These are phyloP conservation scores for Anagrus nilaparvatae DNA, from an alignment of 1,140 invertebrate genomes.

Conservation along the genomic window DNA sequence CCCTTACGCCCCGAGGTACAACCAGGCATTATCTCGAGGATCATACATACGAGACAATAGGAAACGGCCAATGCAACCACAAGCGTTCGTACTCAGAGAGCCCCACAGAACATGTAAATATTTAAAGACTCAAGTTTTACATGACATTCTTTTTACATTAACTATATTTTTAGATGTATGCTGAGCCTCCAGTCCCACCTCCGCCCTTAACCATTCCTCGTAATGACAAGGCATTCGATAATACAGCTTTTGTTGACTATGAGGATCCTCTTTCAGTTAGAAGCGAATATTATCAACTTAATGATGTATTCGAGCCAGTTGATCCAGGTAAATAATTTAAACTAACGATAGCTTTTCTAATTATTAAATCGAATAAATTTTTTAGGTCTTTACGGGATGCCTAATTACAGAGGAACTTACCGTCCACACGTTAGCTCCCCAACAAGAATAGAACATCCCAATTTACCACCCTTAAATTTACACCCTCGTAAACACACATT, in stretches of 20 bases:
- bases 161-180: slow-evolving; percentile 31
- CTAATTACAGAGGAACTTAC: slow-evolving; percentile 20
- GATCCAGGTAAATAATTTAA: slow-evolving; percentile 28
- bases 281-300: slow-evolving; percentile 59
- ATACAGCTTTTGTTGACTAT: slow-evolving; percentile 63
- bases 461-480: slow-evolving; percentile 63
- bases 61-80: slow-evolving; percentile 36
- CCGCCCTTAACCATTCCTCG: slow-evolving; percentile 27
- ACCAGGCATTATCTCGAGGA: slow-evolving; percentile 50
- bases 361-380: too few relatives aligned
- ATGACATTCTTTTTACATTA: not conserved
- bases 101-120: slow-evolving; percentile 38
- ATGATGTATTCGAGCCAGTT: slow-evolving; percentile 42
- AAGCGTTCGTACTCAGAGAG: slow-evolving; percentile 20
- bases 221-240: slow-evolving; percentile 49
- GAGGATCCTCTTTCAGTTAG: slow-evolving; percentile 59
- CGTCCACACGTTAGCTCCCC: slow-evolving; percentile 60
- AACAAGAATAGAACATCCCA: slow-evolving; percentile 68
- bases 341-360: too few relatives aligned
- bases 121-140: not conserved
- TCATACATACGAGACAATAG: slow-evolving; percentile 67
- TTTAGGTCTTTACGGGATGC: slow-evolving; percentile 13
- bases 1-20: slow-evolving; percentile 68
- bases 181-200: slow-evolving; percentile 28
- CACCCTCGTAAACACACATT: slow-evolving; percentile 46